Conservation (phyloP, 1,140 invertebrate genomes). For the Orchestia grillus region DNA sequence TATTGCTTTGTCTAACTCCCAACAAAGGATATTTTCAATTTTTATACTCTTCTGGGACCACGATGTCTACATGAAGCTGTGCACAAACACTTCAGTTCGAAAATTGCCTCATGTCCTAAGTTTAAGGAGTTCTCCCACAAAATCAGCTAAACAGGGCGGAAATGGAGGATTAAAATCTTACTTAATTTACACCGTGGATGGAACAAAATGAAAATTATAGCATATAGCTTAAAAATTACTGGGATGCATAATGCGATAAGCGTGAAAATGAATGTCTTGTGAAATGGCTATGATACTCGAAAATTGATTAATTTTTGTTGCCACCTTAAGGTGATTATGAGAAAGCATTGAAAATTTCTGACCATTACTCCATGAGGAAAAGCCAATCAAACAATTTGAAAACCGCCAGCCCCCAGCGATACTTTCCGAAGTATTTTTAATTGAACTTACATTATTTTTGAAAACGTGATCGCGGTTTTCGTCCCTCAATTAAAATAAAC, state of each 20-base stretch:
- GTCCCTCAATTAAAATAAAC: not conserved
- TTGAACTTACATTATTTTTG: not conserved
- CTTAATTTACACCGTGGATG: not conserved
- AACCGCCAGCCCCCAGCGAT: not conserved
- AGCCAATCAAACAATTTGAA: not conserved
- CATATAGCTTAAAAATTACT: not conserved
- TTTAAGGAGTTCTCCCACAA: not conserved
- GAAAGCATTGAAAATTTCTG: not conserved
- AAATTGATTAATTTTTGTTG: too few relatives aligned
- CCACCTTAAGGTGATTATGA: not conserved
- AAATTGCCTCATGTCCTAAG: not conserved
- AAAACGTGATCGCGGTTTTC: not conserved
- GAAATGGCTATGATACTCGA: not conserved
- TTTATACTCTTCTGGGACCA: not conserved
- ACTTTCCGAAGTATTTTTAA: not conserved
- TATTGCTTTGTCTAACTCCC: too few relatives aligned
- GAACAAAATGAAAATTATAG: not conserved
- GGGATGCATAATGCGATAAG: not conserved
- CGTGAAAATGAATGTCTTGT: not conserved
- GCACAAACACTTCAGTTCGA: not conserved
- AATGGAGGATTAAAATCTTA: too few relatives aligned
- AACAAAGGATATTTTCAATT: too few relatives aligned
- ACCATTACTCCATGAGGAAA: not conserved
- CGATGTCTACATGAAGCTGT: not conserved
- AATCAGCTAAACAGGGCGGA: not conserved